A percentile compares a stretch with the other conserved stretches of the same genome.
These are phyloP conservation scores for Dascyllus trimaculatus DNA, from an alignment of 2,113 vertebrate genomes.

Conservation along the genomic window DNA sequence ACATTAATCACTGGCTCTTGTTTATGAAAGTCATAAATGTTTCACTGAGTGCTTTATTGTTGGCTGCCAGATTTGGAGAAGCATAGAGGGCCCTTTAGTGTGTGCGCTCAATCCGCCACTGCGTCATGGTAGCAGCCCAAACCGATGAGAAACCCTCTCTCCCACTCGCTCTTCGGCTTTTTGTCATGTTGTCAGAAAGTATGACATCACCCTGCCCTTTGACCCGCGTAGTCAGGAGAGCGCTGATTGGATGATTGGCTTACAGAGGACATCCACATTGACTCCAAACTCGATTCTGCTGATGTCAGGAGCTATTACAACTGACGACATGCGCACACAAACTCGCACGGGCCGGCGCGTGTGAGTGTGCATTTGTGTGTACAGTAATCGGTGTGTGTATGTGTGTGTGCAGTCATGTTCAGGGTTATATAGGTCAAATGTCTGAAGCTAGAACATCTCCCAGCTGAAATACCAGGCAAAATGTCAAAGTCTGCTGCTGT, in stretches of 20 bases:
- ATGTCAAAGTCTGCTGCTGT: conserved; percentile 76
- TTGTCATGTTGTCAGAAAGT: conserved; percentile 82
- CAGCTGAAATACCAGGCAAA: conserved; percentile 78
- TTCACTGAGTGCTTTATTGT: conserved; percentile 87
- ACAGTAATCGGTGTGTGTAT: conserved; percentile 33
- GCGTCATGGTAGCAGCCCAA: conserved; percentile 50
- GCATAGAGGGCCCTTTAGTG: conserved; percentile 46
- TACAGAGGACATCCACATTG: conserved; percentile 80
- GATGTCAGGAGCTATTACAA: conserved; percentile 81
- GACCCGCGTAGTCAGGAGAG: conserved; percentile 75
- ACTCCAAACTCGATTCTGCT: conserved; percentile 84
- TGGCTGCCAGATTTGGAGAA: conserved; percentile 79
- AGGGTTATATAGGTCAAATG: conserved; percentile 80
- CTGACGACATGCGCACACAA: conserved; percentile 65
- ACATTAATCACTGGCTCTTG: conserved; percentile 88
- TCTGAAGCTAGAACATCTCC: conserved; percentile 71
- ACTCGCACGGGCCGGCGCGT: conserved; percentile 27
- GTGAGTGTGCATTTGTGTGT: conserved; percentile 39
- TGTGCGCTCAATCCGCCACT: conserved; percentile 25
- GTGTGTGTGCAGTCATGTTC: conserved; percentile 62
- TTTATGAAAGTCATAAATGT: conserved; percentile 90
- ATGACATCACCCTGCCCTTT: conserved; percentile 84
- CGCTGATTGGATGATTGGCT: conserved; percentile 83
- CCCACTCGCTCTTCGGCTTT: conserved; percentile 61
- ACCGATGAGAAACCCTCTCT: conserved; percentile 54